These are phyloP conservation scores for Heterohyrax brucei DNA, from an alignment of 2,797 vertebrate genomes.

Conservation along the genomic window DNA sequence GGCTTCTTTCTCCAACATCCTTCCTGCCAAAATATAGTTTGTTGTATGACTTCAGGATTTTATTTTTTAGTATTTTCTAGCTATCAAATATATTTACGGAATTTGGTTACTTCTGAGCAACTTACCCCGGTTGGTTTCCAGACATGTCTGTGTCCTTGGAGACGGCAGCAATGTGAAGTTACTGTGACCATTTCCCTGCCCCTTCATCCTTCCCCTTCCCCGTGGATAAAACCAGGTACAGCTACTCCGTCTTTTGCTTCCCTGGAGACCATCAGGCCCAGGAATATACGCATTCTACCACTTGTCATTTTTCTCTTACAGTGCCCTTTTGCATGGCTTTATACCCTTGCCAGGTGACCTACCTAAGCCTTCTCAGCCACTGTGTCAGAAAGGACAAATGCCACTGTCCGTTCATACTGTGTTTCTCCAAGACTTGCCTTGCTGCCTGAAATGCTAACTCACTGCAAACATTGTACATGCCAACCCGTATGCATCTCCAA, in stretches of 20 bases:
- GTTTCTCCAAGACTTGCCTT: not conserved
- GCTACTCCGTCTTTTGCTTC: not conserved
- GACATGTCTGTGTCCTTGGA: not conserved
- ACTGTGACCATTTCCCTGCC: not conserved
- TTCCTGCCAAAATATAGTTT: constrained; percentile 6
- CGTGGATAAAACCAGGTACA: not conserved
- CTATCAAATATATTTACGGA: constrained; percentile 70
- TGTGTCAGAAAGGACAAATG: not conserved
- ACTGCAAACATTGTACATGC: not conserved
- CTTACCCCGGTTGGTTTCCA: not conserved
- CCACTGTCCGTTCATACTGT: not conserved
- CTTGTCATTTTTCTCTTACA: not conserved
- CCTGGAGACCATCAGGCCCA: not conserved
- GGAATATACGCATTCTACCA: not conserved
- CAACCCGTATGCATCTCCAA: not conserved
- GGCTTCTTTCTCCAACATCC: not conserved
- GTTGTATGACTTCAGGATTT: constrained; percentile 39
- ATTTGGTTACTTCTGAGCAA: not conserved
- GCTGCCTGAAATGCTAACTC: not conserved
- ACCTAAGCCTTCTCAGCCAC: not conserved
- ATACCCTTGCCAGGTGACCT: not conserved
- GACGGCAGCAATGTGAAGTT: too few relatives aligned
- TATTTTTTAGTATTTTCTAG: constrained; percentile 2
- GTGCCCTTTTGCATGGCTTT: not conserved
- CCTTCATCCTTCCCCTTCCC: not conserved